Evolutionary conservation across 2,888 invertebrate genomes (phyloP).

Genomic region (Leptopilina drosophilae): DNA sequence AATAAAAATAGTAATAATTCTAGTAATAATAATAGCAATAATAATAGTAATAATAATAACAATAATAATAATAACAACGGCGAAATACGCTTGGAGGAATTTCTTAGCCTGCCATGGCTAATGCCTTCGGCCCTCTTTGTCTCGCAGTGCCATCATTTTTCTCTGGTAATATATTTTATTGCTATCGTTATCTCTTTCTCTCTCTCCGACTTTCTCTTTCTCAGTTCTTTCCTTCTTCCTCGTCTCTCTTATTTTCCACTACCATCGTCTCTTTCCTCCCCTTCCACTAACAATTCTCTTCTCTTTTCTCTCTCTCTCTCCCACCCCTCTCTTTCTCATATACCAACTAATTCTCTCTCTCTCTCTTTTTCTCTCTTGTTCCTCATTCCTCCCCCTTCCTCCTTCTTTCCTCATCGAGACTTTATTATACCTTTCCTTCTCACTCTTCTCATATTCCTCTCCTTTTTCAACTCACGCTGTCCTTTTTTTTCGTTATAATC

Average conservation of each 20-base stretch:
- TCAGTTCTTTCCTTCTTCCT: slow-evolving; percentile 35
- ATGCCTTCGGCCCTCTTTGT: slow-evolving; percentile 70
- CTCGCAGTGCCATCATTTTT: slow-evolving; percentile 73
- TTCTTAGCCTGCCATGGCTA: slow-evolving; percentile 66
- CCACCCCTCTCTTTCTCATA: slow-evolving; percentile 14
- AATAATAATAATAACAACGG: slow-evolving; percentile 52
- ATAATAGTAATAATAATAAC: background rate
- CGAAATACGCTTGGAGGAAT: slow-evolving; percentile 65
- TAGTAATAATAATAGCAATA: too few species aligned
- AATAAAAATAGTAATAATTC: too few species aligned
- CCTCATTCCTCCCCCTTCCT: slow-evolving; percentile 54
- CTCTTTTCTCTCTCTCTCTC: too few species aligned
- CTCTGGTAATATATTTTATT: slow-evolving; percentile 75
- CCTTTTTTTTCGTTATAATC: background rate
- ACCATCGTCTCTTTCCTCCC: slow-evolving; percentile 44
- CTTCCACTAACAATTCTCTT: background rate
- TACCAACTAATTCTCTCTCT: slow-evolving; percentile 60
- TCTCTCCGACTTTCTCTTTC: slow-evolving; percentile 41
- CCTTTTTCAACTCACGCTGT: slow-evolving; percentile 43
- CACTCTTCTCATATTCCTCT: slow-evolving; percentile 43
- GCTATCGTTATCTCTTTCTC: slow-evolving; percentile 62
- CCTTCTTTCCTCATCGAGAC: slow-evolving; percentile 63
- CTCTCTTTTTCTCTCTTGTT: slow-evolving; percentile 55
- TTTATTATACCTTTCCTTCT: slow-evolving; percentile 70
- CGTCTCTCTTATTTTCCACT: slow-evolving; percentile 41